A percentile compares a stretch with the other conserved stretches of the same genome.
Evolutionary conservation across 2,797 vertebrate genomes (phyloP).

Genomic region (Enteromius fasciolatus): DNA sequence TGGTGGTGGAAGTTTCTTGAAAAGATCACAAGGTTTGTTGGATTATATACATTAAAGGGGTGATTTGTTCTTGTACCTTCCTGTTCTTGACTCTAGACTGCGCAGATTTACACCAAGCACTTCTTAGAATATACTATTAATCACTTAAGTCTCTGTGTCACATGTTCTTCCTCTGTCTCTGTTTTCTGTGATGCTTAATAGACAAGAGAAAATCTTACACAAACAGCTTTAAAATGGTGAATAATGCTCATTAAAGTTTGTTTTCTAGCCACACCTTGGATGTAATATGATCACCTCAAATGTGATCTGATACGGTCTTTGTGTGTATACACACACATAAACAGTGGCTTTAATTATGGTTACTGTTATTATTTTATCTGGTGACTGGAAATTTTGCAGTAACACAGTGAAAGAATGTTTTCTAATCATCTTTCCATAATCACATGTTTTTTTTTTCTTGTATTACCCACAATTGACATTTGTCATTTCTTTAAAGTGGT

Average conservation of each 20-base stretch:
- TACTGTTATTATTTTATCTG: not conserved
- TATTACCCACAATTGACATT: not conserved
- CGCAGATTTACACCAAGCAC: not conserved
- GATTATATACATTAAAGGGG: not conserved
- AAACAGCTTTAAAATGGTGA: not conserved
- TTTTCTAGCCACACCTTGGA: not conserved
- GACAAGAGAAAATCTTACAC: not conserved
- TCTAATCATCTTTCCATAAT: not conserved
- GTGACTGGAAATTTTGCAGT: not conserved
- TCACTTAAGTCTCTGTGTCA: not conserved
- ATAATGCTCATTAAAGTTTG: not conserved
- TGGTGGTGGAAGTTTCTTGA: not conserved
- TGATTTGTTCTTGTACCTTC: not conserved
- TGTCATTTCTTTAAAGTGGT: not conserved
- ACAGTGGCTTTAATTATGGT: not conserved
- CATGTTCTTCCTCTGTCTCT: not conserved
- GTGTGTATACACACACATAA: not conserved
- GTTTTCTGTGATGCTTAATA: not conserved
- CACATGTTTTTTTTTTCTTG: too few relatives aligned
- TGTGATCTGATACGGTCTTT: not conserved
- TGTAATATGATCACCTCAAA: not conserved
- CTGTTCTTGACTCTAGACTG: not conserved
- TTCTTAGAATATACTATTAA: conserved; percentile 3
- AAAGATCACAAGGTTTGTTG: not conserved
- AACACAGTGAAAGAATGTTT: not conserved